Base-by-base conservation (phyloP, 2,797 vertebrate genomes). In the Protosalanx chinensis region DNA sequence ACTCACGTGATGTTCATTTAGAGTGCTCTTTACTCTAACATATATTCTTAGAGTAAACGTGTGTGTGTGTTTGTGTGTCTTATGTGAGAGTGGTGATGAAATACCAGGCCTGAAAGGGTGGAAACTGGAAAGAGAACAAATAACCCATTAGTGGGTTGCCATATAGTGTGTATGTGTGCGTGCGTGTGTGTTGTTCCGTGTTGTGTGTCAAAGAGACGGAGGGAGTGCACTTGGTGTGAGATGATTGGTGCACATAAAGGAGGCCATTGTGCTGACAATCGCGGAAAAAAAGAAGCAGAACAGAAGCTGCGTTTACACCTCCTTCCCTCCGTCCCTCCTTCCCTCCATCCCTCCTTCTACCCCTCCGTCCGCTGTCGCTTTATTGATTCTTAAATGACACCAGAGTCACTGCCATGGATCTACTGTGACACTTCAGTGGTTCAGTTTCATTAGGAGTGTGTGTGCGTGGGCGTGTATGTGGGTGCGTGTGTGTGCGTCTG, bases 341-440 rank as follows among this genome's bases (percentile, higher is more conserved):
- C 66, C 23, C 51, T 18, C 64, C 27, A 58, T 62, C 59, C 64
- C 80, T 62, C 74, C 68, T 66, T 65, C 66, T 6, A 72, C 72
- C 1, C 6, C 56, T 75, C 33, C 57, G 74, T 74, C 83, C 83
- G 78, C 86, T 71, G 76, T 73, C 57, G 69, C 80, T 85, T 87
- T 90, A 90, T 90, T 91, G 91, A 91, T 90, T 90, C 84, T 85
- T 88, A 89, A 87, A 89, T 88, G 87, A 89, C 87, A 87, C 78
- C 72, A 65, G 82, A 84, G 84, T 89, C 85, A 79, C 81, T 88
- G 83, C 79, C 83, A 87, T 85, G 82, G 85, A 84, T 86, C 72
- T 85, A 77, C 77, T 88, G 85, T 86, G 82, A 85, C 85, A 82
- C 82, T 85, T 73, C 74, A 82, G 79, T 73, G 76, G 72, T 75